Percentiles rank a stretch among this genome's conserved stretches.
Evolutionary conservation across 2,888 invertebrate genomes (phyloP).

Genomic region (Anaspis maculata): DNA sequence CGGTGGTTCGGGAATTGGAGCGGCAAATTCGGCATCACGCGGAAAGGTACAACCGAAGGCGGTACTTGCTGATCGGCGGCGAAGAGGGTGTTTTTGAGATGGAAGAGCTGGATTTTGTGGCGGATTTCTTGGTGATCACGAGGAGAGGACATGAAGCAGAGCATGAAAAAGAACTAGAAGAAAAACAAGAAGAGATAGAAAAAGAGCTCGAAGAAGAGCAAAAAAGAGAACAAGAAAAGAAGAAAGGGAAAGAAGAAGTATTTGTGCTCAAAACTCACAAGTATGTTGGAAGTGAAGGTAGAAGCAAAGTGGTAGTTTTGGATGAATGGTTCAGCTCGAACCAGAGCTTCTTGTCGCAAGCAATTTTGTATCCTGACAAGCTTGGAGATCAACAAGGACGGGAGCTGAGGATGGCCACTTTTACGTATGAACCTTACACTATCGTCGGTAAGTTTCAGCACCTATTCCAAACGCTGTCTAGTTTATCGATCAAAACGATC

Average conservation of each 20-base stretch:
- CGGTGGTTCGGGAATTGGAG: constrained; percentile 6
- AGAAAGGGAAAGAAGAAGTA: not conserved
- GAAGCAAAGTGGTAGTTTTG: constrained; percentile 3
- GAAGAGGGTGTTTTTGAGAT: constrained; percentile 7
- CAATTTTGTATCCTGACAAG: constrained; percentile 29
- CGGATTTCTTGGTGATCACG: constrained; percentile 4
- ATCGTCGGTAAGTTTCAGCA: constrained; percentile 9
- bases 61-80: constrained; percentile 8
- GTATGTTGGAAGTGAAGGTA: constrained; percentile 3
- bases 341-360: no score
- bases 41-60: constrained; percentile 7
- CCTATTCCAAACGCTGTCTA: no score
- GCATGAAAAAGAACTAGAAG: no score
- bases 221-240: no score
- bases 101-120: constrained; percentile 7
- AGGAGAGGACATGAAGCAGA: no score
- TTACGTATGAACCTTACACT: constrained; percentile 48
- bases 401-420: constrained; percentile 46
- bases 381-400: constrained; percentile 37
- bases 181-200: no score
- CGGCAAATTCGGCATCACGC: constrained; percentile 2
- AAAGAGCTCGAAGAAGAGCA: no score
- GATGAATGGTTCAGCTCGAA: no score
- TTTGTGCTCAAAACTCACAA: constrained; percentile 9
- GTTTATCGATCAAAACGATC: no score